These are phyloP conservation scores for Addax nasomaculatus DNA, from an alignment of 2,113 vertebrate genomes.

Conservation along the genomic window DNA sequence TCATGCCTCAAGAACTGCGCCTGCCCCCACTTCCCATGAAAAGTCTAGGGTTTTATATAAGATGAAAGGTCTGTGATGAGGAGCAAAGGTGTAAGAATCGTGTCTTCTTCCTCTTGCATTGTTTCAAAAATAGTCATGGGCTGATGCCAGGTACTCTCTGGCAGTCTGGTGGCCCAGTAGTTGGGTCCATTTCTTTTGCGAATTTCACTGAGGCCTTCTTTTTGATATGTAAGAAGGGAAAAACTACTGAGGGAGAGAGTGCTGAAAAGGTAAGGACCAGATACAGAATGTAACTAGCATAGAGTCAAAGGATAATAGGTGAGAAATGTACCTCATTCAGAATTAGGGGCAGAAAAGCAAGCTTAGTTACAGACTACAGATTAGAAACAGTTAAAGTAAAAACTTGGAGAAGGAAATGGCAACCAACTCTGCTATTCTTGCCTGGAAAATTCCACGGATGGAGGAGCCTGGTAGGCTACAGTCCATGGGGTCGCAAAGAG, in stretches of 20 bases:
- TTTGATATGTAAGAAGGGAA: neutral
- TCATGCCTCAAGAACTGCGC: neutral
- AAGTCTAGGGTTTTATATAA: neutral
- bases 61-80: neutral
- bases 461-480: neutral
- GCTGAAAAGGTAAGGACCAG: neutral
- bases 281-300: neutral
- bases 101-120: neutral
- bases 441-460: neutral
- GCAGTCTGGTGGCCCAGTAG: neutral
- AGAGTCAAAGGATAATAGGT: neutral
- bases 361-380: neutral
- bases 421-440: neutral
- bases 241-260: neutral
- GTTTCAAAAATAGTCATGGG: neutral
- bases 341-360: neutral
- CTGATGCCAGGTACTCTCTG: neutral
- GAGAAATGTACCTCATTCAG: neutral
- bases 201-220: neutral
- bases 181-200: neutral
- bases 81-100: neutral
- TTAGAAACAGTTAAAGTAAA: neutral
- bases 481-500: neutral
- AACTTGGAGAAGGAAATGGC: neutral
- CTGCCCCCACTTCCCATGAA: neutral